Conservation (phyloP, 1,140 invertebrate species). For the Oryzaephilus surinamensis region DNA sequence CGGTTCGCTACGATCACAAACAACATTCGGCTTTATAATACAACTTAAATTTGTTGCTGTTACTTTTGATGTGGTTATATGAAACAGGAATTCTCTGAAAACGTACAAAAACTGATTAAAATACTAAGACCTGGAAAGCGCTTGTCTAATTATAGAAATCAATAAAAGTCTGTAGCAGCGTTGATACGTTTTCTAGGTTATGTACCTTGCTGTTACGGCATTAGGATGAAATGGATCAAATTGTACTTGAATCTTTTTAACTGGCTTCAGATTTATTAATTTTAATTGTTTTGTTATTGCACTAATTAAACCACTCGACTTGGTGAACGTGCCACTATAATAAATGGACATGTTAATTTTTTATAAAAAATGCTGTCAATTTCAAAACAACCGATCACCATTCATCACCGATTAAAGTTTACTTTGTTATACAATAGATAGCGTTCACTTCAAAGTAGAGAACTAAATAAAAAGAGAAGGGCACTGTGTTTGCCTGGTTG, state of each 20-base stretch:
- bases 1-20: slow-evolving; percentile 67
- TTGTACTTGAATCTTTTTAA: slow-evolving; percentile 60
- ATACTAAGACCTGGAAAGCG: no score
- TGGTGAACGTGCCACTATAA: slow-evolving; percentile 50
- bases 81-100: slow-evolving; percentile 61
- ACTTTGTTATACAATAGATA: no score
- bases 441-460: no score
- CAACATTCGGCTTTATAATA: slow-evolving; percentile 61
- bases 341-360: slow-evolving; percentile 70
- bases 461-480: no score
- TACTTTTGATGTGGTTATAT: slow-evolving; percentile 53
- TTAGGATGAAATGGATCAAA: slow-evolving; percentile 76
- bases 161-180: background rate
- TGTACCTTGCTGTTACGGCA: slow-evolving; percentile 56
- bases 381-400: no score
- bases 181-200: slow-evolving; percentile 26
- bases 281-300: slow-evolving; percentile 59
- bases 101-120: slow-evolving; percentile 19
- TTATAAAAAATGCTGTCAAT: no score
- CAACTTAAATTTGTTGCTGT: slow-evolving; percentile 61
- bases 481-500: no score
- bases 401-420: no score
- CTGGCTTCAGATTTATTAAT: slow-evolving; percentile 63
- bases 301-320: slow-evolving; percentile 51
- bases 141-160: background rate